Evolutionary conservation across 2,888 invertebrate species (phyloP).

Genomic region (Drosophila borealis): DNA sequence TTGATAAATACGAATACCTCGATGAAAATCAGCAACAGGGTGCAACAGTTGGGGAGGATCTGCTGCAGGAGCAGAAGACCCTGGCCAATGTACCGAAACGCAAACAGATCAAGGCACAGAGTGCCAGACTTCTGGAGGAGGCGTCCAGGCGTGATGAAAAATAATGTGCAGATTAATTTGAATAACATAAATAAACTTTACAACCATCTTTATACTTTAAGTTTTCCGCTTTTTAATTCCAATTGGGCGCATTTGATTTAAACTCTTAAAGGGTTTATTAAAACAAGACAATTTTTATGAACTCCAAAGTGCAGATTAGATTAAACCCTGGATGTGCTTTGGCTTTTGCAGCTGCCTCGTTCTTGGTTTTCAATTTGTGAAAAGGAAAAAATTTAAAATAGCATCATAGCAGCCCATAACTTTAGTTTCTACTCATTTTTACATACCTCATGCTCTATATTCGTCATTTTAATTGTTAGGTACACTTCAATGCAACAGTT

Average conservation of each 20-base stretch:
- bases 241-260: too few relatives aligned
- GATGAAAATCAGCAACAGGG: constrained; percentile 24
- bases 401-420: constrained; percentile 3
- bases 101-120: constrained; percentile 62
- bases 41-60: constrained; percentile 41
- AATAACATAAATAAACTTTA: constrained; percentile 9
- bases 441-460: too few relatives aligned
- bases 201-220: background rate
- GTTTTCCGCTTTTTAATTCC: too few relatives aligned
- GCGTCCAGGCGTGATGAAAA: constrained; percentile 11
- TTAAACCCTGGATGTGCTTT: too few relatives aligned
- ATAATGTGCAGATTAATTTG: background rate
- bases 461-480: background rate
- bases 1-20: background rate
- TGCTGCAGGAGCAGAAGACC: constrained; percentile 57
- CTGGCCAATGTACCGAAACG: constrained; percentile 77
- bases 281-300: too few relatives aligned
- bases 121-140: constrained; percentile 81
- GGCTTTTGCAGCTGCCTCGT: too few relatives aligned
- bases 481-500: constrained; percentile 19
- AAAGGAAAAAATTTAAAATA: too few relatives aligned
- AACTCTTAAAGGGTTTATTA: too few relatives aligned
- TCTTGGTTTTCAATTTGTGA: background rate
- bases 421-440: background rate
- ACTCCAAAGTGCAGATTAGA: too few relatives aligned